Base-by-base conservation (phyloP, 2,888 invertebrate species). In the Oligia latruncula region DNA sequence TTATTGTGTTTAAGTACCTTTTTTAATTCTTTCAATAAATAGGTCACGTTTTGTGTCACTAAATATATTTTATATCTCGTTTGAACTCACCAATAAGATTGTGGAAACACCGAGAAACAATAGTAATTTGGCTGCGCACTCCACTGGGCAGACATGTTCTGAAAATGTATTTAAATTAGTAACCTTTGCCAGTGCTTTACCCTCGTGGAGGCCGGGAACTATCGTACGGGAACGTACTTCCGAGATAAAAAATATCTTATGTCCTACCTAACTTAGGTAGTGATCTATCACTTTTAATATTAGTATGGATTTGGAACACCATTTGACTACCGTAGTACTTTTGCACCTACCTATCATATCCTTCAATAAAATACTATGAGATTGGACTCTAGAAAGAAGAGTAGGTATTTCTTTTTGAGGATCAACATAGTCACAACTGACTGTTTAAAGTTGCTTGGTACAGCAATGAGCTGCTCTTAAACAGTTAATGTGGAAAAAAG, bases 21-120 rank as follows among this genome's bases (percentile, higher is more conserved):
- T 5, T 46, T 68, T 40, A 4, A 9, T 35, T 64, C 17, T 35
- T 20, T 60, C 4, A 23, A 43, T 52, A 20, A 55, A 15, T 4
- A n/a, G 5, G 15, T 43, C 46, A n/a, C 2, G n/a, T 20, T 29
- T 49, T 20, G 5, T 29, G 43, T 5, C 8, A 15, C 43, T 66
- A 4, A 8, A n/a, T n/a, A 4, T 43, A 49, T 49, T 15, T 52
- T 15, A 1, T 13, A 2, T 11, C 49, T 49, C 5, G 0, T 11
- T 40, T 64, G 13, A n/a, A 71, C 76, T 76, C 23, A 76, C 95
- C 92, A 95, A 83, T 52, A 95, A 79, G 72, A 93, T 92, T 15
- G 88, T 71, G 35, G 91, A 83, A 20, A 93, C 78, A 4, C 89
- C 43, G 9, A 92, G 73, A 72, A 93, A 91, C 17, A 93, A 52